A percentile compares a stretch with the other conserved stretches of the same genome.
phyloP scores from a whole-genome alignment of 1,140 invertebrate genomes.

The Micrasema minimum region DNA sequence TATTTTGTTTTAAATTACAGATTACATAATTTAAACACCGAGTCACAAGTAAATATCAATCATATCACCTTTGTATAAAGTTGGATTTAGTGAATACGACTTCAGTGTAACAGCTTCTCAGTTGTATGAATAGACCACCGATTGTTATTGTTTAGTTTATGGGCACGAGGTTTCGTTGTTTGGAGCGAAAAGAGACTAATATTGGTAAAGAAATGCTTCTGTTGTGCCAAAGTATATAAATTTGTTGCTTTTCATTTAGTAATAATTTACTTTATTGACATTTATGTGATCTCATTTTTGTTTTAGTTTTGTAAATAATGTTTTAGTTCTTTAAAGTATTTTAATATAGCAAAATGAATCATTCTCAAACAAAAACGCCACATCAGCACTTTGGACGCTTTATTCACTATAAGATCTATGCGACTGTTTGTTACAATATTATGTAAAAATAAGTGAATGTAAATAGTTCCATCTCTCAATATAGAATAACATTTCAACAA shows the following conservation, averaged over 20 bases:
- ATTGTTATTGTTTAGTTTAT: conserved; percentile 9
- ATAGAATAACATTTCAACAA: too few relatives aligned
- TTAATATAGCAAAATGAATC: not conserved
- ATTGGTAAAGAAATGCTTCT: conserved; percentile 34
- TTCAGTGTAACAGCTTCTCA: too few relatives aligned
- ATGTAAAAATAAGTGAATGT: too few relatives aligned
- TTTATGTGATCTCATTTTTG: conserved; percentile 54
- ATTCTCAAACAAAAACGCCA: conserved; percentile 21
- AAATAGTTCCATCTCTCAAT: too few relatives aligned
- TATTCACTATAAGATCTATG: not conserved
- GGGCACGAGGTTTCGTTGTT: conserved; percentile 15
- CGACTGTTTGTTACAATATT: too few relatives aligned
- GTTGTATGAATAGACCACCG: conserved; percentile 23
- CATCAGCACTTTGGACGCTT: conserved; percentile 18
- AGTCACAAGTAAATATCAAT: conserved; percentile 6
- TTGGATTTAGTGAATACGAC: too few relatives aligned
- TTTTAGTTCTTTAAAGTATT: conserved; percentile 15
- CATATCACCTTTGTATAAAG: conserved; percentile 20
- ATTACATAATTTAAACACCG: too few relatives aligned
- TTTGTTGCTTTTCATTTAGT: conserved; percentile 46
- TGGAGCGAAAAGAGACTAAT: conserved; percentile 2
- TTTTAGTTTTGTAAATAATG: conserved; percentile 52
- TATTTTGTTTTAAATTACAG: too few relatives aligned
- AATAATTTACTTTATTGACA: conserved; percentile 48
- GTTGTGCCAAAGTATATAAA: conserved; percentile 54